These are phyloP conservation scores for Colostygia pectinataria DNA, from an alignment of 2,888 invertebrate genomes.

Conservation along the genomic window DNA sequence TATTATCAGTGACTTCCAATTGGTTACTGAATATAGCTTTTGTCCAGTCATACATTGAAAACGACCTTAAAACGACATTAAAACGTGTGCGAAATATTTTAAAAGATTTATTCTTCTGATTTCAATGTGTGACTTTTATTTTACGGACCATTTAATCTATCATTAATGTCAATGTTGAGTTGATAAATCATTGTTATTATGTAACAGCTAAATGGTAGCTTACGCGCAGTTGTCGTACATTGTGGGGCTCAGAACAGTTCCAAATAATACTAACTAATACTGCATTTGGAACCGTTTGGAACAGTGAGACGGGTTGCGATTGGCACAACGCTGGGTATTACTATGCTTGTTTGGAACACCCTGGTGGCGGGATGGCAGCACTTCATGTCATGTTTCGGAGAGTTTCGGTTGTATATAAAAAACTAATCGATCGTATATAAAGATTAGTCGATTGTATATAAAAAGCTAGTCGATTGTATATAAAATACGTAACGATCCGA, in stretches of 20 bases:
- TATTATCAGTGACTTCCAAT: slow-evolving; percentile 39
- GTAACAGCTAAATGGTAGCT: slow-evolving; percentile 76
- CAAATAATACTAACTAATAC: slow-evolving; percentile 43
- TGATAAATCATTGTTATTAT: slow-evolving; percentile 30
- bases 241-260: slow-evolving; percentile 66
- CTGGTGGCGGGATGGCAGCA: slow-evolving; percentile 71
- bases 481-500: slow-evolving; percentile 40
- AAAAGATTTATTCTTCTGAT: too few relatives aligned
- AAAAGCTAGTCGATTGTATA: too few relatives aligned
- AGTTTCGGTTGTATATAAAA: slow-evolving; percentile 12
- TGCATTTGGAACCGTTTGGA: slow-evolving; percentile 44
- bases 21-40: slow-evolving; percentile 34
- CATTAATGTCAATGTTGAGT: slow-evolving; percentile 20
- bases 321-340: slow-evolving; percentile 67
- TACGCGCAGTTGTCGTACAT: slow-evolving; percentile 80
- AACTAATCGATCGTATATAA: too few relatives aligned
- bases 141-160: slow-evolving; percentile 3
- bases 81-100: too few relatives aligned
- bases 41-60: slow-evolving; percentile 23
- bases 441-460: slow-evolving; percentile 10
- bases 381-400: slow-evolving; percentile 33
- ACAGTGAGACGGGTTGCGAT: slow-evolving; percentile 44
- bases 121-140: slow-evolving; percentile 22
- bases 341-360: slow-evolving; percentile 57
- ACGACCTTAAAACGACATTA: background rate